A percentile compares a stretch with the other conserved stretches of the same genome.
Conservation (phyloP, 2,113 vertebrate species). For the Tonatia bakeri region DNA sequence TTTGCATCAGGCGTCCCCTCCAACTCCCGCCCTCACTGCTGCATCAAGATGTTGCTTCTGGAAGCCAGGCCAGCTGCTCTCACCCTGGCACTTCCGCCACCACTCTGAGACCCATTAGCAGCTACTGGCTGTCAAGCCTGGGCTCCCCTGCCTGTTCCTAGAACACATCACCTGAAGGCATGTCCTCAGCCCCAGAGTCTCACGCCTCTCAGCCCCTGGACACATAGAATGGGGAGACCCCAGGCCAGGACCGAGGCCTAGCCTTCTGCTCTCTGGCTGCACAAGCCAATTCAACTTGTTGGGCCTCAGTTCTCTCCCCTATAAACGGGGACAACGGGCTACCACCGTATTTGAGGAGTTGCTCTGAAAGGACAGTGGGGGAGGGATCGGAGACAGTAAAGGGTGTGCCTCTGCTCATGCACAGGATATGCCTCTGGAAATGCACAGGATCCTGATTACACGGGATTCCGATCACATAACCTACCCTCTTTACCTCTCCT, state of each 20-base stretch:
- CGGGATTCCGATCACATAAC: not conserved
- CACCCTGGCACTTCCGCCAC: not conserved
- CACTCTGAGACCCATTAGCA: not conserved
- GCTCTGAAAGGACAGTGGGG: not conserved
- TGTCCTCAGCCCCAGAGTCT: not conserved
- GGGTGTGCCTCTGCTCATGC: not conserved
- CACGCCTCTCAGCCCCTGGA: not conserved
- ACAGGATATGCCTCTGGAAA: no score
- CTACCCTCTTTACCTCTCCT: no score
- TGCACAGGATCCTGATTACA: not conserved
- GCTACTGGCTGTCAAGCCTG: not conserved
- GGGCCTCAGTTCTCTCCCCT: not conserved
- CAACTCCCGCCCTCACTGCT: not conserved
- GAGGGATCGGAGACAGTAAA: not conserved
- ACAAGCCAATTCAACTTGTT: no score
- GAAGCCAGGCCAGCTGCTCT: not conserved
- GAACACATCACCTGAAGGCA: not conserved
- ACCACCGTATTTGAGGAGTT: not conserved
- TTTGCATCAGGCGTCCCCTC: not conserved
- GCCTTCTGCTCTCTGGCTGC: not conserved
- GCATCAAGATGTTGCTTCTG: not conserved
- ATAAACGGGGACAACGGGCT: not conserved
- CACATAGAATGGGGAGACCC: not conserved
- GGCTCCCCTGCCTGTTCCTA: not conserved
- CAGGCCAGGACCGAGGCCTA: not conserved